Percentiles rank a stretch among this genome's conserved stretches.
phyloP scores from a whole-genome alignment of 2,888 invertebrate species.

The Drosophila austrosaltans region DNA sequence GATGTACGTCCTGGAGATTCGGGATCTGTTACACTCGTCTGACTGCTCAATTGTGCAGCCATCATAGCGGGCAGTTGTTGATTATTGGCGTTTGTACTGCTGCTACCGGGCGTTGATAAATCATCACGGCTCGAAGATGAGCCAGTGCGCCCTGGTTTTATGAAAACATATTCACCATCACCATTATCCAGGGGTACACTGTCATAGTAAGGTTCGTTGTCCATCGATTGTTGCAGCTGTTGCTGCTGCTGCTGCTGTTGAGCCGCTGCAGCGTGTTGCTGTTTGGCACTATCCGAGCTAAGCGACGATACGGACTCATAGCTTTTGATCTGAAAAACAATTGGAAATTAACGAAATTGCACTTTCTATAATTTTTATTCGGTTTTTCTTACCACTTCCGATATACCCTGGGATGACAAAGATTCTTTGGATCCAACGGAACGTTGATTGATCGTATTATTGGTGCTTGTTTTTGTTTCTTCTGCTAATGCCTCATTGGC shows the following conservation, averaged over 20 bases:
- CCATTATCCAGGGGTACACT: constrained; percentile 88
- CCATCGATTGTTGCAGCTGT: constrained; percentile 82
- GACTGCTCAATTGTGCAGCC: constrained; percentile 82
- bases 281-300: constrained; percentile 86
- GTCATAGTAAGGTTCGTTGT: constrained; percentile 89
- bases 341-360: no score
- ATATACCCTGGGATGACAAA: constrained; percentile 83
- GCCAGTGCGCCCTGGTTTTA: constrained; percentile 87
- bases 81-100: constrained; percentile 61
- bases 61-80: constrained; percentile 82
- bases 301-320: constrained; percentile 87
- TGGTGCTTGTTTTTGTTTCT: background rate
- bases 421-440: constrained; percentile 84
- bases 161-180: constrained; percentile 90
- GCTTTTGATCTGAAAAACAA: constrained; percentile 85
- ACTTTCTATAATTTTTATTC: background rate
- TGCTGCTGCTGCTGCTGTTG: constrained; percentile 18
- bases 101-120: constrained; percentile 86
- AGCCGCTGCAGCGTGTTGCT: constrained; percentile 70
- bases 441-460: constrained; percentile 55
- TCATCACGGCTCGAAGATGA: constrained; percentile 88
- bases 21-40: constrained; percentile 85
- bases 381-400: constrained; percentile 74
- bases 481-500: constrained; percentile 55
- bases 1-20: constrained; percentile 92